Evolutionary conservation across 2,888 invertebrate species (phyloP), one percentile per base, ranked within the genome.

Genomic region (Drosophila paranaensis): DNA sequence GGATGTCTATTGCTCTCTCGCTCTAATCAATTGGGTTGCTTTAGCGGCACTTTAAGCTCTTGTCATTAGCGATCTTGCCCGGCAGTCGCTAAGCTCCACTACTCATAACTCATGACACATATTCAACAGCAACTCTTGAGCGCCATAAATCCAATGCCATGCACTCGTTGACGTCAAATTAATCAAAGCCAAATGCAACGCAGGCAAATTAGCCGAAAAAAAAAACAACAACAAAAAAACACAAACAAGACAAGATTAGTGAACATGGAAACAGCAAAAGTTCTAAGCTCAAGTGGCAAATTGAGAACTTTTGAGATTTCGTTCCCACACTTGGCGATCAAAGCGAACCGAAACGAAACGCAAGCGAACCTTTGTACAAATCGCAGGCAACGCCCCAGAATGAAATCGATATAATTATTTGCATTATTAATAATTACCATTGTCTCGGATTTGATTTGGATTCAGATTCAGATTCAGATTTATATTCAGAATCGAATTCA

Each of bases 401-500:
- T 82, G 86, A 74, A 85, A 85, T 90, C 90, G 82, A 85, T 85
- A 85, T 85, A 85, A 85, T 85, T 85, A 85, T 85, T 85, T 85
- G 84, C 84, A 85, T 89, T 85, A 85, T 85, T 85, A 89, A 85
- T 89, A 85, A 85, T 89, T 89, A 85, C 83, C 83, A 88, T 88
- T 84, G 90, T 85, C 74, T 88, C 60, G 81, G 67, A 51, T 64
- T 58, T 30, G 61, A 66, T 37, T 68, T 51, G 37, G 63, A 56
- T 20, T 61, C 58, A 37, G 57, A 53, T 10, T 60, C 60, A 35
- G 61, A 39, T 35, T 64, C 56, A 61, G 65, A 66, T 54, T 72
- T 50, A 68, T 66, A 67, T 64, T 69, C 57, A 64, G 74, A 60
- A 48, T 60, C 60, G 60, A 58, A 78, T 42, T 63, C 57, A 54